Percentiles rank a stretch among this genome's conserved stretches.
phyloP scores from a whole-genome alignment of 92 coral and sea anemone species.

The Palythoa grandis region DNA sequence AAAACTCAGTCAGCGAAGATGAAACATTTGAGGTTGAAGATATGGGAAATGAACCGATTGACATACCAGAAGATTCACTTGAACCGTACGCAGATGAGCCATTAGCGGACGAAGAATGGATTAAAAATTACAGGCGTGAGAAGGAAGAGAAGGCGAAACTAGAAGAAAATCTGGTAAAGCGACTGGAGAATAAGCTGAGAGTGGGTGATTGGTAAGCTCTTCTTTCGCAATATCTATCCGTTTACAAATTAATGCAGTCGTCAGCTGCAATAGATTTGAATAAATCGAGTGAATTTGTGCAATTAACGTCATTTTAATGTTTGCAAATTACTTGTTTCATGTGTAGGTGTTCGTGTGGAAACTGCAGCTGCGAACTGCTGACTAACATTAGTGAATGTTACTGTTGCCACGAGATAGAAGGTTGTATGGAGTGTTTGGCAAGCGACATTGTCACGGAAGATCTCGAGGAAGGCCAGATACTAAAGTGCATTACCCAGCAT shows the following conservation, averaged over 20 bases:
- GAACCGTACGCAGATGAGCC: constrained; percentile 19
- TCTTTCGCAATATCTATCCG: background rate
- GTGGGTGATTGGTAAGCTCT: constrained; percentile 26
- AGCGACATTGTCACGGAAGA: constrained; percentile 46
- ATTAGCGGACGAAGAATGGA: constrained; percentile 36
- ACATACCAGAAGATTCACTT: constrained; percentile 28
- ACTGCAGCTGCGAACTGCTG: constrained; percentile 44
- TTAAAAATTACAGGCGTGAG: constrained; percentile 28
- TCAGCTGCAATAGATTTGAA: constrained; percentile 11
- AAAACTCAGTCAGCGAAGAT: constrained; percentile 6
- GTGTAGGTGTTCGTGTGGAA: constrained; percentile 45
- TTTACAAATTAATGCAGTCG: constrained; percentile 5
- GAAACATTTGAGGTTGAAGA: constrained; percentile 8
- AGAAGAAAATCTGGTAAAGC: constrained; percentile 14
- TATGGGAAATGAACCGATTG: background rate
- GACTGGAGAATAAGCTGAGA: constrained; percentile 22
- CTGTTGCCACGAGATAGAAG: constrained; percentile 50
- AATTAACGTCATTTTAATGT: background rate
- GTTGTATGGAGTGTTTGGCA: constrained; percentile 41
- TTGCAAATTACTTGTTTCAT: background rate
- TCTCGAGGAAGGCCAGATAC: constrained; percentile 32
- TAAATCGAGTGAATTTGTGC: constrained; percentile 8
- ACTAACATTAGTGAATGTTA: constrained; percentile 44
- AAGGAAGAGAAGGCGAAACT: constrained; percentile 18
- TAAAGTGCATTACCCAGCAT: constrained; percentile 48